Evolutionary conservation across 2,888 invertebrate species (phyloP), one percentile per base, ranked within the genome.

Genomic region (Cyclophora punctaria): DNA sequence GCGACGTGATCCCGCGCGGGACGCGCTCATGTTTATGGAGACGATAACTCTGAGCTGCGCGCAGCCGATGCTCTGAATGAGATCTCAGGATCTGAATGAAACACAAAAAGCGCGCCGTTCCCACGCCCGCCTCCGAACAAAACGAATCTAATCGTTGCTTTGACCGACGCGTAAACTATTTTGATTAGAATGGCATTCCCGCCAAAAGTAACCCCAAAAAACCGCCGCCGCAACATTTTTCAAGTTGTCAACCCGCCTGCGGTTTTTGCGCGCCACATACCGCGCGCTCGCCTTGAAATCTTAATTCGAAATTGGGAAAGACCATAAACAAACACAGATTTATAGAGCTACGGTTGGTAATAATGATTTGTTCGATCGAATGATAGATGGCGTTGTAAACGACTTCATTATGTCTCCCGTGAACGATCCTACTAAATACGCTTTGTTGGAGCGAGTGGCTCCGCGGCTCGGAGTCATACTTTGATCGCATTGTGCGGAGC

Each of bases 171-270:
- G 88, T 87, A 87, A 87, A 88, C 86, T 83, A 88, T 88, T 87
- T 88, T 87, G 87, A 88, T 88, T 86, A 86, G 87, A 86, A 85
- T 83, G 80, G 82, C 81, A 79, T 80, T 78, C 79, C 75, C 77
- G 75, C 78, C 75, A 79, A 84, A 83, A 76, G 69, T 75, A 72
- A 74, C 63, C 68, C 67, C 69, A 75, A 77, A 78, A 75, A 76
- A 73, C 67, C 59, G 67, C 73, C 71, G 75, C 77, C 69, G 58
- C 77, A 78, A 80, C 80, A 81, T 88, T 83, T 84, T 78, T 84
- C 83, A 81, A 83, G 71, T 71, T 86, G 86, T 83, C 86, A 82
- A 73, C 67, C 55, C 64, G 65, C 64, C 71, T 66, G 71, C 64
- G 73, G 66, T 86, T 86, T 87, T 87, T 86, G 81, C 74, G 64